Percentiles rank a stretch among this genome's conserved stretches.
phyloP scores from a whole-genome alignment of 2,113 vertebrate species.

The Alethe diademata region DNA sequence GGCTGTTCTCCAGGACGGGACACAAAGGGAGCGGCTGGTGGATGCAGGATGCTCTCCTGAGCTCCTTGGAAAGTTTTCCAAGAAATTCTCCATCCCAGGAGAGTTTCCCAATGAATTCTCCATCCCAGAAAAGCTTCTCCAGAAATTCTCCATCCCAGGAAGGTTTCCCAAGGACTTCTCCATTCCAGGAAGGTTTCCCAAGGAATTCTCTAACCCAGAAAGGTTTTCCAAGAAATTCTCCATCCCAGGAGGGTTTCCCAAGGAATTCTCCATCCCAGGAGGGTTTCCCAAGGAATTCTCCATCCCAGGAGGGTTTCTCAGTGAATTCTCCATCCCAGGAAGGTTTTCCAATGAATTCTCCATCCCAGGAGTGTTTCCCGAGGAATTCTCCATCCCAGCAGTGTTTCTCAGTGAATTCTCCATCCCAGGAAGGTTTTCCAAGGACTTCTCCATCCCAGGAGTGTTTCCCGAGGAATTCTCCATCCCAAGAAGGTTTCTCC shows the following conservation, averaged over 20 bases:
- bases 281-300: neutral
- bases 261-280: neutral
- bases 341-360: accelerated
- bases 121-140: accelerated
- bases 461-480: accelerated
- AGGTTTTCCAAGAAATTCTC: too few species aligned
- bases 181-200: neutral
- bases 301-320: accelerated
- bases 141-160: neutral
- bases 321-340: too few species aligned
- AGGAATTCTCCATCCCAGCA: too few species aligned
- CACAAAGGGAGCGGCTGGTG: neutral
- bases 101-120: accelerated
- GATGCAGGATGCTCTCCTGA: accelerated
- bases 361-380: neutral
- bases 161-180: accelerated
- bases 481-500: neutral
- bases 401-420: neutral
- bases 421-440: accelerated
- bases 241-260: accelerated
- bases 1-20: neutral
- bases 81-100: neutral
- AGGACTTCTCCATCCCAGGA: neutral
- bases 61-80: neutral
- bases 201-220: too few species aligned